These are phyloP conservation scores for Anseranas semipalmata DNA, from an alignment of 2,113 vertebrate species.

Conservation along the genomic window DNA sequence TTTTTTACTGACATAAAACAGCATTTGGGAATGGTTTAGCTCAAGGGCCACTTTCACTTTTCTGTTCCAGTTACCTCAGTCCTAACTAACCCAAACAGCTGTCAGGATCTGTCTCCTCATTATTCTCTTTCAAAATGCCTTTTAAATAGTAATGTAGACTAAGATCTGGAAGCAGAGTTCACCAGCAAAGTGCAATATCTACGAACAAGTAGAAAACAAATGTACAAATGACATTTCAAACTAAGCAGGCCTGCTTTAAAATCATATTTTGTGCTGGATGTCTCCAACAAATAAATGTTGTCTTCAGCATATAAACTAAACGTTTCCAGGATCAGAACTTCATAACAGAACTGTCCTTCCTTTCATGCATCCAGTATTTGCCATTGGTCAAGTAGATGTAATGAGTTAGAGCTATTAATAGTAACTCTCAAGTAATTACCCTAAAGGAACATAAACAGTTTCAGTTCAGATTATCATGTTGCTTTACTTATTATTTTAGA, in stretches of 20 bases:
- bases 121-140: background rate
- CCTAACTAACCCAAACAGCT: background rate
- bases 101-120: background rate
- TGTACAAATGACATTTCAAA: accelerated
- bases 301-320: background rate
- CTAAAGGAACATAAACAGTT: background rate
- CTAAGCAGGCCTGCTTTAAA: background rate
- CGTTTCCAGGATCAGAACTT: background rate
- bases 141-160: background rate
- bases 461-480: background rate
- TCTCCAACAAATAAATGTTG: background rate
- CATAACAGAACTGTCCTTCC: background rate
- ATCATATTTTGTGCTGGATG: background rate
- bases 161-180: background rate
- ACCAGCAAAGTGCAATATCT: background rate
- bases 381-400: background rate
- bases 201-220: background rate
- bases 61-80: background rate
- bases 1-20: background rate
- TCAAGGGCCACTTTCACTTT: background rate
- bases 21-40: background rate
- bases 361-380: background rate
- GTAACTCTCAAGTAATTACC: background rate
- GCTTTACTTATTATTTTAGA: background rate
- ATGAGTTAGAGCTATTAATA: background rate